Base-by-base conservation (phyloP, 2,797 vertebrate genomes). In the Catostomus latipinnis region DNA sequence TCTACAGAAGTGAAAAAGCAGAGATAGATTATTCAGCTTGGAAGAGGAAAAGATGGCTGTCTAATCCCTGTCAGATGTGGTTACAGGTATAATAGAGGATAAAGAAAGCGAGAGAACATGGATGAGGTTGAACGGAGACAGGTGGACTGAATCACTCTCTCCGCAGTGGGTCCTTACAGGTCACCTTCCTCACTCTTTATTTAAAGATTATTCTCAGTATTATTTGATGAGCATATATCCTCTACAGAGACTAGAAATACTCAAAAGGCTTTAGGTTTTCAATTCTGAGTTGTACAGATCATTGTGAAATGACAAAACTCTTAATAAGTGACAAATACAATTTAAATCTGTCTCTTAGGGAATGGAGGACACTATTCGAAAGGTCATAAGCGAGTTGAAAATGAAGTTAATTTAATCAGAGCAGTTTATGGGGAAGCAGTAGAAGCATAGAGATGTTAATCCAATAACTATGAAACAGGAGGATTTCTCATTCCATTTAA, bases 391-490 rank as follows among this genome's bases (percentile, higher is more conserved):
- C 43, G 53, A 78, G 82, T 3, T 77, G 60, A 6, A 34, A 67
- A 52, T 67, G 58, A 77, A 58, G 73, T 70, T 75, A 57, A 84
- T 72, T 34, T 48, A 82, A 86, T 82, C 82, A 78, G 46, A 54
- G 71, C 50, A 58, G 71, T 82, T 80, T 71, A 76, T 73, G 34
- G 57, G 63, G 34, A 57, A 62, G 61, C 83, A 49, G 63, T 57
- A 48, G 12, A 52, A 43, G 34, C 12, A 14, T 5, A 66, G 61
- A 62, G 22, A 78, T 34, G 34, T 82, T 89, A 92, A 91, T 86
- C 88, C 86, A 91, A 91, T 92, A 89, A 91, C 90, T 85, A 90
- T 89, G 88, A 90, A 89, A 90, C 82, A 48, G 68, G 87, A 62
- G 81, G 87, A 84, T 61, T 5, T 89, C 91, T 86, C 89, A 92